Evolutionary conservation across 1,140 invertebrate species (phyloP), one percentile per base, ranked within the genome.

Genomic region (Glossosoma conforme): DNA sequence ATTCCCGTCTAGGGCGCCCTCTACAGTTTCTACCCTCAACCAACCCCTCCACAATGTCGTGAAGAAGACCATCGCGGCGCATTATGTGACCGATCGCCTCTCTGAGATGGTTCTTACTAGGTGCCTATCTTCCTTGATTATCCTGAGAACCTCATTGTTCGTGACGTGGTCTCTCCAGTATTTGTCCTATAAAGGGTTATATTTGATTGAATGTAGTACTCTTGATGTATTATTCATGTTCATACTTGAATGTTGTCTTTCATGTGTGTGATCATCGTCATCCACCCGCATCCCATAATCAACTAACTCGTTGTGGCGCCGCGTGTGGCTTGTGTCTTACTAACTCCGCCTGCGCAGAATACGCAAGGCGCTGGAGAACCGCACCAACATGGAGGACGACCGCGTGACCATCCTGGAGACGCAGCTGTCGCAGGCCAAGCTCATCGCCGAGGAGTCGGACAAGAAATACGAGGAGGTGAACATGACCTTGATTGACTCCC

Each of bases 391-490:
- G 90, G 95, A 98, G 78, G 95, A 98, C 69, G 94, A 98, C 75
- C 83, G 93, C 70, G 92, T 97, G 68, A 84, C 87, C 64, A 85
- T 92, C 59, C 78, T 98, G 79, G 95, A 98, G 76, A 84, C 89
- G 57, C 92, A 97, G 73, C 83, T 98, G 68, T 83, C 92, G 58
- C 93, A 97, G 73, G 94, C 95, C 66, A 96, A 96, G 79, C 84
- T 92, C 72, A 96, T 97, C 74, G 94, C 95, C 59, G 93, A 97
- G 77, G 95, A 98, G 78, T 92, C 93, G 60, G 95, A 97, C 79
- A 96, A 96, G 79, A 98, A 98, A 91, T 98, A 97, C 73, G 94
- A 98, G 85, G 94, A 97, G 93, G 94, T 97, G 56, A 58, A 43
- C 30, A 51, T 14, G 14, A 38, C 40, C n/a, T n/a, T n/a, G n/a